Percentiles rank a stretch among this genome's conserved stretches.
Conservation (phyloP, 2,888 invertebrate genomes). For the Drosophila meridiana region DNA sequence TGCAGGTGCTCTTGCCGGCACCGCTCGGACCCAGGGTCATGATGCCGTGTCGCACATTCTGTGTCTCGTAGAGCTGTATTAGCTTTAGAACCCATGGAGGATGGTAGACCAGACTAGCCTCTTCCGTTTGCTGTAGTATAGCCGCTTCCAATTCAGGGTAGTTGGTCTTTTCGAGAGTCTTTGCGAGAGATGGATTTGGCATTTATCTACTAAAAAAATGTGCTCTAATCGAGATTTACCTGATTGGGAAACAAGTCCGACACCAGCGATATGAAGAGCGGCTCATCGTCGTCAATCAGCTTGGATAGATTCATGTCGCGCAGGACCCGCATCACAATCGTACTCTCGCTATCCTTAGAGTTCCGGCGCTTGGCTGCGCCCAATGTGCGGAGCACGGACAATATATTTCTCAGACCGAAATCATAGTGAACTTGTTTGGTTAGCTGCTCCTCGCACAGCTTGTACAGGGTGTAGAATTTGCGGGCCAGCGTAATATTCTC, state of each 20-base stretch:
- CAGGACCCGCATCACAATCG: slow-evolving; percentile 98
- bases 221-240: slow-evolving; percentile 41
- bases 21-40: slow-evolving; percentile 98
- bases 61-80: slow-evolving; percentile 98
- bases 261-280: slow-evolving; percentile 97
- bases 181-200: not conserved
- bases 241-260: slow-evolving; percentile 98
- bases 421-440: slow-evolving; percentile 99
- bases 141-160: slow-evolving; percentile 96
- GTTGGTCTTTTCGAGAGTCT: slow-evolving; percentile 94
- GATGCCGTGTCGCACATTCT: slow-evolving; percentile 96
- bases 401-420: slow-evolving; percentile 97
- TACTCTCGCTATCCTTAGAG: slow-evolving; percentile 96
- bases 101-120: slow-evolving; percentile 93
- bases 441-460: slow-evolving; percentile 98
- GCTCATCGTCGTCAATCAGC: slow-evolving; percentile 98
- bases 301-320: slow-evolving; percentile 99
- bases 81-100: slow-evolving; percentile 98
- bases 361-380: slow-evolving; percentile 97
- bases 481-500: slow-evolving; percentile 97
- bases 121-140: slow-evolving; percentile 93
- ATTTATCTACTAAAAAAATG: not conserved
- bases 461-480: slow-evolving; percentile 98
- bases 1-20: slow-evolving; percentile 96
- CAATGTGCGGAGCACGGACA: slow-evolving; percentile 96